Conservation (phyloP, 2,888 invertebrate genomes). For the Cantharis lateralis region DNA sequence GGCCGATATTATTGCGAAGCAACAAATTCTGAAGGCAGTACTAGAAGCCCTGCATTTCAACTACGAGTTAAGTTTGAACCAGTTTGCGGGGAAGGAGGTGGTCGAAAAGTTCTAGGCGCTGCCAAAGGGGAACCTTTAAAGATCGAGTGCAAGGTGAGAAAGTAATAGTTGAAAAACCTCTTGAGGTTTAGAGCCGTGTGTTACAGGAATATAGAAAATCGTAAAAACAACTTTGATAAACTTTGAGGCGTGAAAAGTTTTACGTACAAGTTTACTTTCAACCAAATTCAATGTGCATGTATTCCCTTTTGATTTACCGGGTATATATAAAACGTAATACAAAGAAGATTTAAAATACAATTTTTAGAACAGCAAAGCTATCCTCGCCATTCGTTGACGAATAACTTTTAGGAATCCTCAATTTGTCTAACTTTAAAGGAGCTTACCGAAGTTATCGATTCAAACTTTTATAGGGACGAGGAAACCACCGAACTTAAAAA, state of each 20-base stretch:
- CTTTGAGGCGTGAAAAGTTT: conserved; percentile 14
- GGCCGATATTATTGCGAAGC: conserved; percentile 80
- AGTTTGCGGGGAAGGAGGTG: conserved; percentile 57
- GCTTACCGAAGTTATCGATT: conserved; percentile 27
- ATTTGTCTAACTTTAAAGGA: conserved; percentile 19
- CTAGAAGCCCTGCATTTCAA: conserved; percentile 72
- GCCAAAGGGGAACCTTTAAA: conserved; percentile 61
- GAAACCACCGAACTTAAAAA: background rate
- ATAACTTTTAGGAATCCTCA: conserved; percentile 18
- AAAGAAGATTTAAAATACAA: conserved; percentile 22
- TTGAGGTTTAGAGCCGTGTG: conserved; percentile 13
- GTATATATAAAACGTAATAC: background rate
- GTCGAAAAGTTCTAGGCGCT: conserved; percentile 60
- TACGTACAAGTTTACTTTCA: conserved; percentile 11
- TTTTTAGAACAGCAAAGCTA: conserved; percentile 14
- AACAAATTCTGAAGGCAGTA: conserved; percentile 77
- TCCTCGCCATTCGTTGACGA: conserved; percentile 19
- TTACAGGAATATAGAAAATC: conserved; percentile 16
- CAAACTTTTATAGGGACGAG: conserved; percentile 16
- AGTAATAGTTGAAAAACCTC: conserved; percentile 22
- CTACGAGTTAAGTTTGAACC: conserved; percentile 74
- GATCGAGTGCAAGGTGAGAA: conserved; percentile 57
- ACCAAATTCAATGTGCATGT: conserved; percentile 6
- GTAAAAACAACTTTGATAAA: conserved; percentile 24
- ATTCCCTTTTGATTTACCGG: conserved; percentile 24